Percentiles rank a stretch among this genome's conserved stretches.
Conservation (phyloP, 2,797 vertebrate genomes). For the Semotilus atromaculatus region DNA sequence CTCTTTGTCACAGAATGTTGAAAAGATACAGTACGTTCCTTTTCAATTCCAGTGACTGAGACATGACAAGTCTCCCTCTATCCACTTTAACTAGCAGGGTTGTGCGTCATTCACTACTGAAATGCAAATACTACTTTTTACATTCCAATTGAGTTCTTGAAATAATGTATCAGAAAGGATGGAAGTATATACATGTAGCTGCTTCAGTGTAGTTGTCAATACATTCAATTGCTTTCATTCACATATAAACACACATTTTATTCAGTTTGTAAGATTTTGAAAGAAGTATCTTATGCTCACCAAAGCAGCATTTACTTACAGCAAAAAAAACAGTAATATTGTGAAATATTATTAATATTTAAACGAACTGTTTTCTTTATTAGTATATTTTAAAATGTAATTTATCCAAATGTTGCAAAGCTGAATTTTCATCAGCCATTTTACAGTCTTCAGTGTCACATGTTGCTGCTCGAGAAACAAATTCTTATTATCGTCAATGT, state of each 20-base stretch:
- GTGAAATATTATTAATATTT: neutral
- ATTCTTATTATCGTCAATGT: neutral
- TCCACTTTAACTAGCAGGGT: neutral
- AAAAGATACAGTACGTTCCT: constrained; percentile 3
- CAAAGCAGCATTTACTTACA: neutral
- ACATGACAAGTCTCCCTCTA: constrained; percentile 13
- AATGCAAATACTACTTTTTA: neutral
- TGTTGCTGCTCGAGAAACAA: neutral
- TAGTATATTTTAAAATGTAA: neutral
- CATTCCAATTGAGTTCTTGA: neutral
- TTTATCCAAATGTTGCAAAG: neutral
- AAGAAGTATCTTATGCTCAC: neutral
- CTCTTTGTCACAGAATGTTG: constrained; percentile 7
- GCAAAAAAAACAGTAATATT: neutral
- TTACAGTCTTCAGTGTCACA: neutral
- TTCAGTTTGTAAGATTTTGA: neutral
- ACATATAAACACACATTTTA: neutral
- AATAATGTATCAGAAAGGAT: constrained; percentile 8
- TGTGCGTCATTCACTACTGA: neutral
- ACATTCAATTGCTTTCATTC: neutral
- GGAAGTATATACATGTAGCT: neutral
- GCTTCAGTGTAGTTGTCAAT: neutral
- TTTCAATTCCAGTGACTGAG: constrained; percentile 41
- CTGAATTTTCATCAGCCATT: neutral
- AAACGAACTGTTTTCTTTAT: neutral